phyloP scores from a whole-genome alignment of 2,797 vertebrate species.

The Coluber constrictor region DNA sequence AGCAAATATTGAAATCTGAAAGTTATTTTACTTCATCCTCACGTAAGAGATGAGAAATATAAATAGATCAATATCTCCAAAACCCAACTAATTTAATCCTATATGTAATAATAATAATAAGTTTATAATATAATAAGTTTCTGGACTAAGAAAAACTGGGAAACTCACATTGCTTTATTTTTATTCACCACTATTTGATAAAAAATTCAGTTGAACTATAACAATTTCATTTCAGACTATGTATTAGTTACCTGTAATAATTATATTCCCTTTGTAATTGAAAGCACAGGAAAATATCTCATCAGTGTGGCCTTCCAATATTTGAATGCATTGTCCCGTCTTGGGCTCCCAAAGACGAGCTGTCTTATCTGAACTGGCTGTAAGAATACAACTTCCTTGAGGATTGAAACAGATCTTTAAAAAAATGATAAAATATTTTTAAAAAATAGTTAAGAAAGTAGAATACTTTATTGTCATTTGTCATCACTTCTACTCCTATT shows the following conservation, averaged over 20 bases:
- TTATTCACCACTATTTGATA: background rate
- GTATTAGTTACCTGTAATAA: slow-evolving; percentile 86
- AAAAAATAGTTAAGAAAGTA: background rate
- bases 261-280: slow-evolving; percentile 89
- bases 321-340: slow-evolving; percentile 85
- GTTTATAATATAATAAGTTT: background rate
- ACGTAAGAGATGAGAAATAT: background rate
- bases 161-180: background rate
- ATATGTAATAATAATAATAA: background rate
- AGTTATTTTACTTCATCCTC: background rate
- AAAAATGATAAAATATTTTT: slow-evolving; percentile 5
- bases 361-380: slow-evolving; percentile 89
- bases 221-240: background rate
- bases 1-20: background rate
- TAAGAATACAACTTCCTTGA: slow-evolving; percentile 84
- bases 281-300: slow-evolving; percentile 94
- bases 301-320: slow-evolving; percentile 85
- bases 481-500: background rate
- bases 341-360: slow-evolving; percentile 88
- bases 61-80: background rate
- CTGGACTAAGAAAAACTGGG: background rate
- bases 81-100: background rate
- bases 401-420: slow-evolving; percentile 91
- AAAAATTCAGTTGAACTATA: background rate
- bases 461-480: background rate